A percentile compares a stretch with the other conserved stretches of the same genome.
Conservation (phyloP, 2,113 vertebrate species). For the Scortum barcoo region DNA sequence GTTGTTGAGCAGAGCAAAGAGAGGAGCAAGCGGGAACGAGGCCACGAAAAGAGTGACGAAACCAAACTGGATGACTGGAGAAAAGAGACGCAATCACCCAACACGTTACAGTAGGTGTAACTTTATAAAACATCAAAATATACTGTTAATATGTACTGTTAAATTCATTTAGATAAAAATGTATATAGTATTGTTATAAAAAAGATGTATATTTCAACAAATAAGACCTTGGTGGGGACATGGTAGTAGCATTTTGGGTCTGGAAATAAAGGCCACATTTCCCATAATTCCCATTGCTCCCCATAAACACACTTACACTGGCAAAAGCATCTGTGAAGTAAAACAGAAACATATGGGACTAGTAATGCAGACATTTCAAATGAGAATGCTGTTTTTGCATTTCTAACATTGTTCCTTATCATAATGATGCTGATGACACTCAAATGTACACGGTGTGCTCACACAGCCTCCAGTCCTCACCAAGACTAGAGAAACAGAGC, state of each 20-base stretch:
- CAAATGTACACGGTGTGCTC: background rate
- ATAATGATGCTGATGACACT: background rate
- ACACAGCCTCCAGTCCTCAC: background rate
- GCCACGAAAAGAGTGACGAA: conserved; percentile 98
- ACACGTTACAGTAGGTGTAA: background rate
- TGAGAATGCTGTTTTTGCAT: background rate
- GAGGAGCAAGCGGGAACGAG: conserved; percentile 96
- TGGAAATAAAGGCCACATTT: background rate
- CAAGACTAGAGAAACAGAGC: background rate
- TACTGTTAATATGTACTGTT: background rate
- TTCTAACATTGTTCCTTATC: background rate
- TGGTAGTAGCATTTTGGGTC: background rate
- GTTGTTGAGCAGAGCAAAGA: conserved; percentile 98
- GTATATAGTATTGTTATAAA: background rate
- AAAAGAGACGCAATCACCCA: background rate
- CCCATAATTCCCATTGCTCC: background rate
- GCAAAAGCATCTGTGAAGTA: background rate
- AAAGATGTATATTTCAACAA: background rate
- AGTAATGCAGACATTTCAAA: too few species aligned
- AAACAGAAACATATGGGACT: background rate
- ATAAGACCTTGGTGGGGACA: background rate
- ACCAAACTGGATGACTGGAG: conserved; percentile 97
- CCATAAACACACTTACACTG: background rate
- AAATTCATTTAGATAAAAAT: background rate
- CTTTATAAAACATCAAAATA: background rate